phyloP scores from a whole-genome alignment of 2,113 vertebrate species.

The Cinclus mexicanus region DNA sequence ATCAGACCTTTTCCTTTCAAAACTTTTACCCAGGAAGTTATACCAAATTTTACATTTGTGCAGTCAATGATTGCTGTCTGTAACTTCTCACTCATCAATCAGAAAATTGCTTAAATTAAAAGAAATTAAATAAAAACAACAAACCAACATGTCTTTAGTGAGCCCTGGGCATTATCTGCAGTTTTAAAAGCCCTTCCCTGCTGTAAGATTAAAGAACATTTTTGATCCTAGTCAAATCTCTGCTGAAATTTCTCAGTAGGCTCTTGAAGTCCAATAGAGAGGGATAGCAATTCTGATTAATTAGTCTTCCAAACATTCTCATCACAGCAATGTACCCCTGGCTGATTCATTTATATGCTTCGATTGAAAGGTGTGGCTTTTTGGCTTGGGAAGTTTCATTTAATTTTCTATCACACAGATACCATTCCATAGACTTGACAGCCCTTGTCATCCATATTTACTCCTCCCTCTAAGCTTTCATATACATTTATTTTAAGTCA shows the following conservation, averaged over 20 bases:
- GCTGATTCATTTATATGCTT: neutral
- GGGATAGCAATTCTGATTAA: neutral
- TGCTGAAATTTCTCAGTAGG: neutral
- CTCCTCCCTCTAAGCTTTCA: neutral
- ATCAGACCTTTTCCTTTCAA: neutral
- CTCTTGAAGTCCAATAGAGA: neutral
- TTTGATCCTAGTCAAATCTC: neutral
- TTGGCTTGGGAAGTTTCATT: neutral
- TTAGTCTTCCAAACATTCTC: neutral
- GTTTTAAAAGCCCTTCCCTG: neutral
- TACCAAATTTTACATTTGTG: neutral
- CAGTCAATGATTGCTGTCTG: neutral
- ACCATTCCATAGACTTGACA: neutral
- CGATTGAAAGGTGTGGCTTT: neutral
- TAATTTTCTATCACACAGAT: neutral
- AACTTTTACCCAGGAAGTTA: neutral
- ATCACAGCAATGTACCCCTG: neutral
- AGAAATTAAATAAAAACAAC: neutral
- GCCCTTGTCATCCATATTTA: neutral
- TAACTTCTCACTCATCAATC: neutral
- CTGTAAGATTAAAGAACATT: neutral
- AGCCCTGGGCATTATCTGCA: neutral
- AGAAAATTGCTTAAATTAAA: neutral
- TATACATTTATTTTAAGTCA: neutral
- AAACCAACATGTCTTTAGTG: neutral